Base-by-base conservation (phyloP, 1,140 invertebrate genomes). In the Aplysia californica region DNA sequence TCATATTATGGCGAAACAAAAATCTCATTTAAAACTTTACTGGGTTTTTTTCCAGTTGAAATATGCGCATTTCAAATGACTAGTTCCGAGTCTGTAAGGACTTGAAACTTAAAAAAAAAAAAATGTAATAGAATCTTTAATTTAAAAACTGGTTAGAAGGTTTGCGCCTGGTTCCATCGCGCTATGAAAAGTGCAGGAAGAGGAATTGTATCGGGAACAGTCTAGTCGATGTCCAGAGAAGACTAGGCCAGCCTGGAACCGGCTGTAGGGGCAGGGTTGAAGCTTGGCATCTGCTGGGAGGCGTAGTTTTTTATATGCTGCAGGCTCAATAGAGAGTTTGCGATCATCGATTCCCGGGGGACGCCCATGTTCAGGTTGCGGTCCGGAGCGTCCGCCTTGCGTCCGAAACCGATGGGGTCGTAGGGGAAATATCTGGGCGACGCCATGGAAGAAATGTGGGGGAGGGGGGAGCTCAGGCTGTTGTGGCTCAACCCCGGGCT, bases 251-350 rank as follows among this genome's bases (percentile, higher is more conserved):
- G 67, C 75, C 83, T 77, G 5, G 83, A 80, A 35, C 80, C 81
- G 65, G 77, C 76, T 31, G 82, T 79, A 71, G 82, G 82, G n/a
- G 82, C 81, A 15, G 84, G 82, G 15, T 78, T 83, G 58, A 82
- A 87, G 69, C 81, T 82, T 33, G 85, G 86, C 87, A 88, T 88
- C 76, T 88, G 87, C 76, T 87, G 85, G 41, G 87, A 85, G 77
- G 96, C 96, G 91, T 98, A 98, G 89, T 98, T 99, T 84, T 97
- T 93, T 84, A 98, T 98, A 90, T 98, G 96, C 90, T 98, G 96
- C 70, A 99, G 92, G 79, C 96, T 97, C 85, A 98, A 97, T 83
- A 98, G 92, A 88, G 98, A 96, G 89, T 97, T 98, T 65, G 96
- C 96, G 89, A 87, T 97, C 97, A 76, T 88, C 83, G 94, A 95